Evolutionary conservation across 2,888 invertebrate species (phyloP).

Genomic region (Ceratothoa steindachneri): DNA sequence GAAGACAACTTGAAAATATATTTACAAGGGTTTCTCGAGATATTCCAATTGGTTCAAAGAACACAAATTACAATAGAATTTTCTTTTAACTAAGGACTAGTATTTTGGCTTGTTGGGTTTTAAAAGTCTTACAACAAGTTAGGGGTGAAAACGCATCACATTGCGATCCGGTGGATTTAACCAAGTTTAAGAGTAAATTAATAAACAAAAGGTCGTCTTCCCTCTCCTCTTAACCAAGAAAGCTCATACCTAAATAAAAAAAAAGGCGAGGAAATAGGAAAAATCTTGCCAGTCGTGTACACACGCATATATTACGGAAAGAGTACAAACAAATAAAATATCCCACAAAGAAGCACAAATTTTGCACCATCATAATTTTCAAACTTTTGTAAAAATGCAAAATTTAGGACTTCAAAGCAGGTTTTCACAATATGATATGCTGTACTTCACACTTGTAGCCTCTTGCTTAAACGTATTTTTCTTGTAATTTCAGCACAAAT

Average conservation of each 20-base stretch:
- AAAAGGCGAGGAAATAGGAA: too few relatives aligned
- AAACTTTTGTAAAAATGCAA: too few relatives aligned
- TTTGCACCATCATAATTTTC: too few relatives aligned
- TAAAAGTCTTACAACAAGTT: background rate
- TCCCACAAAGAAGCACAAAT: too few relatives aligned
- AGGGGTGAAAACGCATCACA: background rate
- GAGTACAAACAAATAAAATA: too few relatives aligned
- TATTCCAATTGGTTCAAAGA: background rate
- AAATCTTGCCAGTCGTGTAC: too few relatives aligned
- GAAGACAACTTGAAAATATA: background rate
- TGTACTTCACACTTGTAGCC: background rate
- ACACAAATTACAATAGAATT: too few relatives aligned
- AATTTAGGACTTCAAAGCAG: background rate
- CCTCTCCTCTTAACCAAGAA: too few relatives aligned
- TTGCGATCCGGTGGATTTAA: background rate
- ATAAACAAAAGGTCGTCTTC: too few relatives aligned
- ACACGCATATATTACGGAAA: too few relatives aligned
- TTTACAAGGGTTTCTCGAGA: background rate
- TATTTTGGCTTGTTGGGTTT: background rate
- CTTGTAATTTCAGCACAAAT: background rate
- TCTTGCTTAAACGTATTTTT: background rate
- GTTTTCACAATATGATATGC: background rate
- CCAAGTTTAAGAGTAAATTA: too few relatives aligned
- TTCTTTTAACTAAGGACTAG: conserved; percentile 1
- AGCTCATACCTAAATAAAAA: too few relatives aligned